Percentiles rank a stretch among this genome's conserved stretches.
phyloP scores from a whole-genome alignment of 2,797 vertebrate genomes.

The Coluber constrictor region DNA sequence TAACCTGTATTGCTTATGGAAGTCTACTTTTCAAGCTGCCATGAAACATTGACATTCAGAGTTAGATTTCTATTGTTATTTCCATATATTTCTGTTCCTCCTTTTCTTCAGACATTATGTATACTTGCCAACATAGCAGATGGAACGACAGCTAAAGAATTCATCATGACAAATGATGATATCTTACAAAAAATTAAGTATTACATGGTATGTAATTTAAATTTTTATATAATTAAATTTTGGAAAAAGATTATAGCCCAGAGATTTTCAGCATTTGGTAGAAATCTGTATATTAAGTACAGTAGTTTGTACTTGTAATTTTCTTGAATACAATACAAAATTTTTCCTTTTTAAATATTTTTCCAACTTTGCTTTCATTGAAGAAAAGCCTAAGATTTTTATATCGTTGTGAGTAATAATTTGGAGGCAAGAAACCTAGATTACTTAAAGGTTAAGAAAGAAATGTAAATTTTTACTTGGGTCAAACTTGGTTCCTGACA shows the following conservation, averaged over 20 bases:
- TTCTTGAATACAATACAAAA: background rate
- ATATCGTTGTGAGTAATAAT: background rate
- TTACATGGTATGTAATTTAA: conserved; percentile 84
- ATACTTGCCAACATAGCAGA: conserved; percentile 96
- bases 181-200: conserved; percentile 98
- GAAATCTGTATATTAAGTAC: background rate
- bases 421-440: background rate
- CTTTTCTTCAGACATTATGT: conserved; percentile 86
- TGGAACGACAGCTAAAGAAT: conserved; percentile 95
- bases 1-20: background rate
- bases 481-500: background rate
- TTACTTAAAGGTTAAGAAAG: background rate
- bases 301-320: background rate
- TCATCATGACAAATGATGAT: conserved; percentile 98
- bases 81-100: conserved; percentile 6
- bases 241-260: background rate
- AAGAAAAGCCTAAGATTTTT: background rate
- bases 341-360: background rate
- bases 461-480: background rate
- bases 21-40: conserved; percentile 17
- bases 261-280: background rate
- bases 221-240: conserved; percentile 2
- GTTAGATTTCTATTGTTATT: background rate
- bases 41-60: conserved; percentile 10
- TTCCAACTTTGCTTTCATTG: background rate